Base-by-base conservation (phyloP, 2,797 vertebrate species). In the Smutsia temminckii region DNA sequence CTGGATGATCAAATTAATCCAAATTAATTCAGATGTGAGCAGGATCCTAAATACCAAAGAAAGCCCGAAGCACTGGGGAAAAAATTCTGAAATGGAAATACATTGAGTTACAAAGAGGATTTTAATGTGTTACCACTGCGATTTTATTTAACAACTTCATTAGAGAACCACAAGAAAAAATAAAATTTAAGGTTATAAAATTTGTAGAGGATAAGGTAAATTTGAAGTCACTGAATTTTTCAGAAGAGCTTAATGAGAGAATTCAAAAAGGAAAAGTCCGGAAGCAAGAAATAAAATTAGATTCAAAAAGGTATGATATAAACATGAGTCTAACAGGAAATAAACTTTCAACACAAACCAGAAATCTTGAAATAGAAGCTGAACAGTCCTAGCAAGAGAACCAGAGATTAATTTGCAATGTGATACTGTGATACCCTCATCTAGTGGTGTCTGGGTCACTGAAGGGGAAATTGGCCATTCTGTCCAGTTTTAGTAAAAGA, bases 111-210 rank as follows among this genome's bases (percentile, higher is more conserved):
- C 83, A 74, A 84, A 89, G 69, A 86, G 7, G 37, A 75, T 93
- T 95, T 93, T 96, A 95, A 95, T 89, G 53, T 83, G 78, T 57
- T 74, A 46, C 29, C 49, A 59, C 6, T 80, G 37, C 59, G 93
- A 68, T 96, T 42, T 94, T 95, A 94, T 91, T 97, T 96, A 97
- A 96, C 78, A 96, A 66, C 68, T 75, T 96, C 51, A 92, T 96
- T 93, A 96, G 42, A 85, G 59, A 86, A 40, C 5, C 34, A 95
- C 80, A 85, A 93, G 23, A 20, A 90, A 89, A 57, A 80, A 97
- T 95, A 84, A 92, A 92, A 92, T 68, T 77, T 75, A 80, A 84
- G 11, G 12, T 53, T 75, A 87, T 21, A 77, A 88, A 94, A 85
- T 86, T 68, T 92, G 2, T 68, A 93, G 46, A 90, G 21, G 23